phyloP scores from a whole-genome alignment of 2,888 invertebrate genomes.

The Pasiphila rectangulata region DNA sequence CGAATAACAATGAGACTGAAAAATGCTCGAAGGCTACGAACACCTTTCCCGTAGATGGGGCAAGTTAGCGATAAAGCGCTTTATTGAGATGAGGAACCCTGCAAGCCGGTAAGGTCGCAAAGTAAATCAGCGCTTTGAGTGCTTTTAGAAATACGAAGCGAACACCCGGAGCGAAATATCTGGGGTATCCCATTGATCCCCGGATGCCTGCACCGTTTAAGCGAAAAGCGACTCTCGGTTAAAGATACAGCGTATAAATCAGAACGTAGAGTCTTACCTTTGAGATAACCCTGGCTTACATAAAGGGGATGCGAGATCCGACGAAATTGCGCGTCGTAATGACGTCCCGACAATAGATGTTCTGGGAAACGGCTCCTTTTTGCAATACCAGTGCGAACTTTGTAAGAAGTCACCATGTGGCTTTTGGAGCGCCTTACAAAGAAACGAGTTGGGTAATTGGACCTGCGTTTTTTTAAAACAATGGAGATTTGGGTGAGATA shows the following conservation, averaged over 20 bases:
- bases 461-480: constrained; percentile 17
- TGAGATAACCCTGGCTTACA: constrained; percentile 69
- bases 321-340: constrained; percentile 73
- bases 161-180: constrained; percentile 65
- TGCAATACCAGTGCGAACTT: constrained; percentile 69
- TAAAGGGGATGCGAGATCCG: constrained; percentile 73
- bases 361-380: constrained; percentile 70
- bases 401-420: constrained; percentile 60
- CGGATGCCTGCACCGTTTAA: constrained; percentile 30
- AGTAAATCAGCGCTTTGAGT: constrained; percentile 50
- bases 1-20: constrained; percentile 61
- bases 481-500: constrained; percentile 15
- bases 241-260: constrained; percentile 29
- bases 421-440: constrained; percentile 40
- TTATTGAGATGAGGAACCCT: constrained; percentile 15
- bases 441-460: constrained; percentile 36
- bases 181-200: constrained; percentile 69
- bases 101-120: constrained; percentile 28
- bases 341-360: constrained; percentile 68
- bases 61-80: constrained; percentile 51
- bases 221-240: constrained; percentile 29
- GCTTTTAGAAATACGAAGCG: constrained; percentile 45
- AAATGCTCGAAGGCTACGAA: constrained; percentile 53
- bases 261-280: constrained; percentile 29
- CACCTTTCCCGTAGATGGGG: constrained; percentile 49